These are phyloP conservation scores for Balaeniceps rex DNA, from an alignment of 2,113 vertebrate species.

Conservation along the genomic window DNA sequence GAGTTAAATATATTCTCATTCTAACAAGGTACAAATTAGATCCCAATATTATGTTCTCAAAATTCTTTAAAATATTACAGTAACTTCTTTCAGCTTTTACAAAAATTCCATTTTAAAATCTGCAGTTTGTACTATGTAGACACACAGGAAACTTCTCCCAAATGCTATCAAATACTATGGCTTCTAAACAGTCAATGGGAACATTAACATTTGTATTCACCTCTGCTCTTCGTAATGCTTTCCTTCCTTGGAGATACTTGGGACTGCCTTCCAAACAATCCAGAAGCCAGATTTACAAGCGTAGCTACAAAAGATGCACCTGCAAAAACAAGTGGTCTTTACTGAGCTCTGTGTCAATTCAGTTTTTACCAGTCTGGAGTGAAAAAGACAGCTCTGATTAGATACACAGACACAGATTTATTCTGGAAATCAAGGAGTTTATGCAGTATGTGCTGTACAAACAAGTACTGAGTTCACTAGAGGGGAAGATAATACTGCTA, in stretches of 20 bases:
- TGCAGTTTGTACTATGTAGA: not conserved
- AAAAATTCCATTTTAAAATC: not conserved
- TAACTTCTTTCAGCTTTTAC: not conserved
- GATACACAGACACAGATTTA: not conserved
- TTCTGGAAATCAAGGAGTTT: not conserved
- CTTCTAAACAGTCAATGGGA: not conserved
- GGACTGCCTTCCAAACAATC: not conserved
- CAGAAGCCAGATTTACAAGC: not conserved
- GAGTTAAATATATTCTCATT: not conserved
- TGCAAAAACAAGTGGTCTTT: not conserved
- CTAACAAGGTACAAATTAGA: not conserved
- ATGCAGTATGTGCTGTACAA: not conserved
- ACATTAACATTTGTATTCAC: not conserved
- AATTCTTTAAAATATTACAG: not conserved
- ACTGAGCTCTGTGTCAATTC: not conserved
- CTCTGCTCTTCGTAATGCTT: not conserved
- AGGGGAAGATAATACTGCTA: not conserved
- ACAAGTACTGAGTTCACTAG: not conserved
- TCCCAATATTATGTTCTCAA: not conserved
- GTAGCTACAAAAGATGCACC: not conserved
- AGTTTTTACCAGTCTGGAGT: not conserved
- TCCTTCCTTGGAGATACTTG: not conserved
- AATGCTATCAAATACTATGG: not conserved
- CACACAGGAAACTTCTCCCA: not conserved
- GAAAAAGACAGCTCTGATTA: not conserved